A percentile compares a stretch with the other conserved stretches of the same genome.
phyloP scores from a whole-genome alignment of 23 tunicate genomes.

The Botrylloides violaceus region DNA sequence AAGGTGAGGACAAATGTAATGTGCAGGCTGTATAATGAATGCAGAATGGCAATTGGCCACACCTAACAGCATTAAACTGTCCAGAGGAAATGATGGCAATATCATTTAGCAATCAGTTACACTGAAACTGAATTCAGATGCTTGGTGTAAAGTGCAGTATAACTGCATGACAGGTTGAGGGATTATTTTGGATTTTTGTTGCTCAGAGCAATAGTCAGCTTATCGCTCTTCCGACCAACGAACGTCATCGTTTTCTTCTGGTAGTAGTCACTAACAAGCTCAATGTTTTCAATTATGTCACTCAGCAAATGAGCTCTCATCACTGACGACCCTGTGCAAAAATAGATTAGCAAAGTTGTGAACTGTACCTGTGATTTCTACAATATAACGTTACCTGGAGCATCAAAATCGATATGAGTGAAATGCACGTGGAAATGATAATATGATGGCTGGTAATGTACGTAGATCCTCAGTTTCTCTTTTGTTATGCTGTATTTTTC shows the following conservation, averaged over 20 bases:
- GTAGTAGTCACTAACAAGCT: conserved; percentile 44
- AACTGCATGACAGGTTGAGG: too few relatives aligned
- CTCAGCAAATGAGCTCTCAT: conserved; percentile 70
- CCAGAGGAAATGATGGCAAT: too few relatives aligned
- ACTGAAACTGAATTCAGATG: too few relatives aligned
- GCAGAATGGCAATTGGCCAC: too few relatives aligned
- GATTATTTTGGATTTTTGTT: too few relatives aligned
- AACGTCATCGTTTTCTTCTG: conserved; percentile 60
- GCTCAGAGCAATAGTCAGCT: conserved; percentile 13
- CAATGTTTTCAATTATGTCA: conserved; percentile 87
- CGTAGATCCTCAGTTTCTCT: conserved; percentile 43
- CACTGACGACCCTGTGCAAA: conserved; percentile 46
- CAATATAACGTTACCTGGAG: conserved; percentile 10
- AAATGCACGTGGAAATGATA: conserved; percentile 95
- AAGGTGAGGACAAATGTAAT: too few relatives aligned
- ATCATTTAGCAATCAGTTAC: too few relatives aligned
- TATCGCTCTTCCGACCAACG: conserved; percentile 40
- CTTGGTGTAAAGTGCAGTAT: too few relatives aligned
- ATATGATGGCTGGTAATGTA: conserved; percentile 95
- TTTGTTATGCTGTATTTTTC: conserved; percentile 35
- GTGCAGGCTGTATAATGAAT: too few relatives aligned
- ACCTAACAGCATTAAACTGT: too few relatives aligned
- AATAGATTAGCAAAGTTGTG: too few relatives aligned
- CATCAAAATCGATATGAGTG: conserved; percentile 52
- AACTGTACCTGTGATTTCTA: too few relatives aligned